phyloP scores from a whole-genome alignment of 2,797 vertebrate genomes.

The Centroberyx gerrardi region DNA sequence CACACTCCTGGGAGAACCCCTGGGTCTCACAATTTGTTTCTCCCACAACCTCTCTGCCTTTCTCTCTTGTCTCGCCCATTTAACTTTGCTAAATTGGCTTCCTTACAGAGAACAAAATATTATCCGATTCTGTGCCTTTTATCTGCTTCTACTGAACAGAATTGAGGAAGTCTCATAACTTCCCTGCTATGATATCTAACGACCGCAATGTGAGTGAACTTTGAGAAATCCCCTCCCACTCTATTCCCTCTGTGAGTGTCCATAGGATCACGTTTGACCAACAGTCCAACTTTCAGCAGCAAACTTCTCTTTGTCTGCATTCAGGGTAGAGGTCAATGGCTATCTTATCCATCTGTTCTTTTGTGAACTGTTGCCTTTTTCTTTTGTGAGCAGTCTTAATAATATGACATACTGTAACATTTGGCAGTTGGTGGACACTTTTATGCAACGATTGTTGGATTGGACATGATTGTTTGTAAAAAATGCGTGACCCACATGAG shows the following conservation, averaged over 20 bases:
- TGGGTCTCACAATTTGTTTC: constrained; percentile 77
- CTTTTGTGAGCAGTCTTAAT: constrained; percentile 6
- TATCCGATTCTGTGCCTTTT: constrained; percentile 45
- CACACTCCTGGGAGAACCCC: constrained; percentile 72
- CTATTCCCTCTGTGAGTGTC: neutral
- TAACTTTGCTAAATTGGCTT: constrained; percentile 71
- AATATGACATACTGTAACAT: constrained; percentile 7
- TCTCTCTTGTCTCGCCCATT: constrained; percentile 63
- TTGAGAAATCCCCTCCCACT: constrained; percentile 41
- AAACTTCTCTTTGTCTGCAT: neutral
- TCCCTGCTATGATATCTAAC: constrained; percentile 35
- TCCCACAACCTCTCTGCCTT: constrained; percentile 64
- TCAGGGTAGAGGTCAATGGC: neutral
- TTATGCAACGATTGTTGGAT: neutral
- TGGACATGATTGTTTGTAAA: neutral
- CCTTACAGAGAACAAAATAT: constrained; percentile 54
- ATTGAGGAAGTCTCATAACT: constrained; percentile 65
- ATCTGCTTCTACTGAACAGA: constrained; percentile 59
- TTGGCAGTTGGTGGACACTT: neutral
- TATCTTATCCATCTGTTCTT: neutral
- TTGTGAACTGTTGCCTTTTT: neutral
- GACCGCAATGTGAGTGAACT: constrained; percentile 35
- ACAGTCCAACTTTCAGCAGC: constrained; percentile 14
- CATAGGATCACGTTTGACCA: constrained; percentile 12
- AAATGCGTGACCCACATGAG: neutral